These are phyloP conservation scores for Bellardia bayeri DNA, from an alignment of 2,888 invertebrate species.

Conservation along the genomic window DNA sequence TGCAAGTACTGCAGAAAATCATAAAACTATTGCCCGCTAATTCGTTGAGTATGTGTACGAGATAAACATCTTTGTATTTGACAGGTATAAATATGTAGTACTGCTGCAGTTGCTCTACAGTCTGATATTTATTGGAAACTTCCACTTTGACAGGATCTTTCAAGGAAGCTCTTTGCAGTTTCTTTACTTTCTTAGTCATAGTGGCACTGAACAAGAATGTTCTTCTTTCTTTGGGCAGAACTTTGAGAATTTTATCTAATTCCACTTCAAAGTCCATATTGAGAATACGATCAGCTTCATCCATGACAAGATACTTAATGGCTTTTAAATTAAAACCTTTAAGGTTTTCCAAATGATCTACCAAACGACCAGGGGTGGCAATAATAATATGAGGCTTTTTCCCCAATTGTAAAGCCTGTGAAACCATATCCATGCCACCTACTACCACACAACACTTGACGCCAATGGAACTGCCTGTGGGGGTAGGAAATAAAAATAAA, in stretches of 20 bases:
- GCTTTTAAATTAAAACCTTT: slow-evolving; percentile 97
- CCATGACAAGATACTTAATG: slow-evolving; percentile 97
- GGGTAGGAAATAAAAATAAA: not conserved
- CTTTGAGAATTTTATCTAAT: slow-evolving; percentile 96
- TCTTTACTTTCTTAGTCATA: slow-evolving; percentile 99
- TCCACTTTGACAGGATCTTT: slow-evolving; percentile 98
- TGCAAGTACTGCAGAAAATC: slow-evolving; percentile 98
- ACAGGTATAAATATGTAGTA: slow-evolving; percentile 97
- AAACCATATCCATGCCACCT: slow-evolving; percentile 99
- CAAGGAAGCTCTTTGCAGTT: slow-evolving; percentile 97
- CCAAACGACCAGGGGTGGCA: slow-evolving; percentile 97
- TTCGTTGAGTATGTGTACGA: slow-evolving; percentile 97
- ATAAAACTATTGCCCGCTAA: slow-evolving; percentile 97
- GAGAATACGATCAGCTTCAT: slow-evolving; percentile 99
- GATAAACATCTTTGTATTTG: slow-evolving; percentile 98
- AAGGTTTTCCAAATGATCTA: slow-evolving; percentile 98
- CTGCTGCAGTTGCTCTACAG: slow-evolving; percentile 98
- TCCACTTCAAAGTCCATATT: slow-evolving; percentile 99
- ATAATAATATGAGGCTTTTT: slow-evolving; percentile 99
- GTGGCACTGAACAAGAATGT: slow-evolving; percentile 99
- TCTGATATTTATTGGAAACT: slow-evolving; percentile 98
- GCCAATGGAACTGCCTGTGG: slow-evolving; percentile 92
- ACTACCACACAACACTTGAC: slow-evolving; percentile 98
- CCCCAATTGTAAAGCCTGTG: slow-evolving; percentile 94
- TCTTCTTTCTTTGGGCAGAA: slow-evolving; percentile 94